These are phyloP conservation scores for Sebastes glaucus DNA, from an alignment of 2,797 vertebrate genomes.

Conservation along the genomic window DNA sequence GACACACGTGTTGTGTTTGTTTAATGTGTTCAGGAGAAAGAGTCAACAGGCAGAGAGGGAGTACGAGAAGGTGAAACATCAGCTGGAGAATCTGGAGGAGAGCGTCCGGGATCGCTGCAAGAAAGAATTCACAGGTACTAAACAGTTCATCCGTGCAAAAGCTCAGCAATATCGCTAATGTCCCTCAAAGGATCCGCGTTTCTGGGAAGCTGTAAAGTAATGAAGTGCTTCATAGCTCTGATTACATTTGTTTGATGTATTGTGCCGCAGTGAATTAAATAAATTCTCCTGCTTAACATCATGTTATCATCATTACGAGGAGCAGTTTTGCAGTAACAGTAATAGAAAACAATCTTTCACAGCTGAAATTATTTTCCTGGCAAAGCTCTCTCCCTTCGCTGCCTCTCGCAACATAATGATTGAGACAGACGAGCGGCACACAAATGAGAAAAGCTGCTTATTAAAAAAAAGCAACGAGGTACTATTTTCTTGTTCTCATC, in stretches of 20 bases:
- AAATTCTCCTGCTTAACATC: constrained; percentile 38
- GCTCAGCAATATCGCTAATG: constrained; percentile 2
- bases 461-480: neutral
- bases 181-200: constrained; percentile 25
- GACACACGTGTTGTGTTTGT: neutral
- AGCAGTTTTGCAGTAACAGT: constrained; percentile 39
- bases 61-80: constrained; percentile 96
- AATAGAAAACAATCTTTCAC: constrained; percentile 57
- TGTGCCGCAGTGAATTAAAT: constrained; percentile 47
- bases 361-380: constrained; percentile 37
- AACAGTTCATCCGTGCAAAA: neutral
- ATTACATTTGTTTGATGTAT: constrained; percentile 56
- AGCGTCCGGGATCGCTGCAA: constrained; percentile 98
- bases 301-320: constrained; percentile 44
- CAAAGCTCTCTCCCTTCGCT: constrained; percentile 2
- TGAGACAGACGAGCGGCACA: constrained; percentile 84
- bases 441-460: constrained; percentile 24
- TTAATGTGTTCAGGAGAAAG: constrained; percentile 86
- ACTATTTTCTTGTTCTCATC: neutral
- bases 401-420: constrained; percentile 82
- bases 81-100: constrained; percentile 95
- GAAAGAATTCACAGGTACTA: constrained; percentile 96
- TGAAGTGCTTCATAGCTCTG: constrained; percentile 48
- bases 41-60: constrained; percentile 96
- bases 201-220: constrained; percentile 36